Conservation (phyloP, 2,888 invertebrate genomes). For the Alcis repandata region DNA sequence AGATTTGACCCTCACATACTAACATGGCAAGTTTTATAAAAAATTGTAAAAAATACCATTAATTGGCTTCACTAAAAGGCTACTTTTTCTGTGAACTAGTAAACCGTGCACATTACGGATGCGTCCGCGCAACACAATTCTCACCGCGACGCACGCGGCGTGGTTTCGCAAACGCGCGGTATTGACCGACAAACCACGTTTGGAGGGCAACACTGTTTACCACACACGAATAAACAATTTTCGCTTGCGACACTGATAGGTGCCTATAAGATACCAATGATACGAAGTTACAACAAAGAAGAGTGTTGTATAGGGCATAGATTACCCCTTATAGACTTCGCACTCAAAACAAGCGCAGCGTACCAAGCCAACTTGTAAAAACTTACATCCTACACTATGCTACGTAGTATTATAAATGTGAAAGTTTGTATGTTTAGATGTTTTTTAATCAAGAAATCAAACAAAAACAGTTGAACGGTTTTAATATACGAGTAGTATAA, state of each 20-base stretch:
- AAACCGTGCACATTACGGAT: constrained; percentile 45
- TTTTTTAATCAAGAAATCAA: too few relatives aligned
- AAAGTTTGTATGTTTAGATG: too few relatives aligned
- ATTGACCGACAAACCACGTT: constrained; percentile 76
- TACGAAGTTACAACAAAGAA: neutral
- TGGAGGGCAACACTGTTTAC: constrained; percentile 71
- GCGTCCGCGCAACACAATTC: constrained; percentile 56
- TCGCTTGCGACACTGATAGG: constrained; percentile 55
- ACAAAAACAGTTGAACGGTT: too few relatives aligned
- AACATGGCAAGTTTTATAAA: too few relatives aligned
- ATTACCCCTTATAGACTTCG: too few relatives aligned
- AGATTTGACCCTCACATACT: too few relatives aligned
- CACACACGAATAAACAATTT: constrained; percentile 52
- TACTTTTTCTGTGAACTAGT: constrained; percentile 19
- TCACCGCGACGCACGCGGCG: constrained; percentile 53
- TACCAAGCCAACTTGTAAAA: too few relatives aligned
- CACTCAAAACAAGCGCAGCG: too few relatives aligned
- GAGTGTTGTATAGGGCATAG: neutral
- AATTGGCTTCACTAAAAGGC: constrained; percentile 13
- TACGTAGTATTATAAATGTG: too few relatives aligned
- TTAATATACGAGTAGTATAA: too few relatives aligned
- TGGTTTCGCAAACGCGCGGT: constrained; percentile 69
- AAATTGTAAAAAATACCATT: neutral
- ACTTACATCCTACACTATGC: too few relatives aligned
- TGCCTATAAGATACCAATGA: neutral